These are phyloP conservation scores for Drosophila obscura DNA, from an alignment of 1,140 invertebrate species.

Conservation along the genomic window DNA sequence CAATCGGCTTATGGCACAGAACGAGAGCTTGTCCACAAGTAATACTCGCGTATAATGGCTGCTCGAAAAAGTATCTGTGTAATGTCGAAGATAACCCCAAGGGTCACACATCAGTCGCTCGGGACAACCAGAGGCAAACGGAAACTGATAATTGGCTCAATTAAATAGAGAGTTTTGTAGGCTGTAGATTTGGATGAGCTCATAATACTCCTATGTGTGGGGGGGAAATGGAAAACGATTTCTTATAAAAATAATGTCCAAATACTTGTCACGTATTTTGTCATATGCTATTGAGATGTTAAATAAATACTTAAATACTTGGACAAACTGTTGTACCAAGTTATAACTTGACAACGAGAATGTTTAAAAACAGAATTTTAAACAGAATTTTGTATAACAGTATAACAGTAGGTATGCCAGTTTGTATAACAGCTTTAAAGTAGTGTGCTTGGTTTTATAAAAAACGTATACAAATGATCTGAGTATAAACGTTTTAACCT, in stretches of 20 bases:
- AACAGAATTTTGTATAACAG: too few relatives aligned
- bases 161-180: conserved; percentile 32
- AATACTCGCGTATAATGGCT: conserved; percentile 4
- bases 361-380: background rate
- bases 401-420: too few relatives aligned
- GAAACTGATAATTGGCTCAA: conserved; percentile 47
- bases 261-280: background rate
- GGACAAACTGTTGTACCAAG: conserved; percentile 2
- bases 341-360: conserved; percentile 9
- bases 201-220: conserved; percentile 9
- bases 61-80: conserved; percentile 22
- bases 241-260: background rate
- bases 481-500: too few relatives aligned
- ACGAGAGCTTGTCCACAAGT: background rate
- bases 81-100: conserved; percentile 27
- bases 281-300: conserved; percentile 3
- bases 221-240: background rate
- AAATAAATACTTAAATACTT: conserved; percentile 2
- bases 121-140: background rate
- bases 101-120: conserved; percentile 4
- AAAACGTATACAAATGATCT: too few relatives aligned
- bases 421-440: too few relatives aligned
- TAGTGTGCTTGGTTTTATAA: too few relatives aligned
- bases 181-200: conserved; percentile 15
- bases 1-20: conserved; percentile 28